Conservation (phyloP, 2,113 vertebrate species). For the Myotis lucifugus region DNA sequence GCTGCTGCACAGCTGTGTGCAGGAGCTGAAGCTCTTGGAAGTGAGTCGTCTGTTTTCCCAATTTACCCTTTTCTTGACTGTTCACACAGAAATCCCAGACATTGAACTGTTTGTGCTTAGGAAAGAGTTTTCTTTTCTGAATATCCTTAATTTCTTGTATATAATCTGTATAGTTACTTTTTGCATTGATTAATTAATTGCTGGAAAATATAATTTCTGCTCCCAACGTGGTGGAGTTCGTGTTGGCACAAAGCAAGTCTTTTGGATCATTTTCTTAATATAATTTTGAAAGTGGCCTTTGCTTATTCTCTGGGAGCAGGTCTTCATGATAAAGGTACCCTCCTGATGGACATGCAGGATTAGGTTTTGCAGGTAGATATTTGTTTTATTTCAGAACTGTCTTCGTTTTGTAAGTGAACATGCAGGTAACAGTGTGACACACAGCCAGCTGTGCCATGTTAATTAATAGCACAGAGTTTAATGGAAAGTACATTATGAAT, state of each 20-base stretch:
- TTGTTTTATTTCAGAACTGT: background rate
- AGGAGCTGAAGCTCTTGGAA: slow-evolving; percentile 95
- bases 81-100: background rate
- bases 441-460: accelerated
- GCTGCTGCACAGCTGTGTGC: slow-evolving; percentile 97
- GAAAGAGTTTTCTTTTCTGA: background rate
- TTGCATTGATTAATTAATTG: no score
- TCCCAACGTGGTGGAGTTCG: background rate
- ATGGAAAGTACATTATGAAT: accelerated
- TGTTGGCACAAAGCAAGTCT: background rate
- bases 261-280: background rate
- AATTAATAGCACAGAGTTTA: accelerated
- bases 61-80: background rate
- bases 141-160: background rate
- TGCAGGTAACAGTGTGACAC: no score
- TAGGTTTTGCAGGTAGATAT: accelerated
- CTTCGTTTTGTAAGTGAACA: background rate
- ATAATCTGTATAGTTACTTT: background rate
- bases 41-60: slow-evolving; percentile 81
- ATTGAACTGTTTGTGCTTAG: background rate
- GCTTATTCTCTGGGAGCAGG: background rate
- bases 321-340: accelerated
- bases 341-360: accelerated
- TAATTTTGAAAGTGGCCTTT: background rate
- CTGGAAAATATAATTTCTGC: background rate